These are phyloP conservation scores for Morone chrysops DNA, from an alignment of 2,113 vertebrate species.

Conservation along the genomic window DNA sequence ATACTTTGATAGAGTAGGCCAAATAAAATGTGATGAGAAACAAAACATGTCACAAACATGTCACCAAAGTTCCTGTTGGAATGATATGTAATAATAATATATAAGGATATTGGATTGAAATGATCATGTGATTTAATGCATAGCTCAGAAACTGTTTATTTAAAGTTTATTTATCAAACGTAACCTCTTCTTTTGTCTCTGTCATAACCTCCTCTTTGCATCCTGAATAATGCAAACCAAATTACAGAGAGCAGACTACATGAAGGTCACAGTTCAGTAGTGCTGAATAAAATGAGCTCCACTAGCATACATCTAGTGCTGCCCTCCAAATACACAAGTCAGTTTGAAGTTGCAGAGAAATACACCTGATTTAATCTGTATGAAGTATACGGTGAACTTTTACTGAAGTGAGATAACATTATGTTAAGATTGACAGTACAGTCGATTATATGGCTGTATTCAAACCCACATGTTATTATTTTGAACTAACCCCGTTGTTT, in stretches of 20 bases:
- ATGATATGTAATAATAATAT: background rate
- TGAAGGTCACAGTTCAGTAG: constrained; percentile 3
- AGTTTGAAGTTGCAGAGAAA: background rate
- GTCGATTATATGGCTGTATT: background rate
- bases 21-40: background rate
- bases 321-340: background rate
- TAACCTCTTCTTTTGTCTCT: background rate
- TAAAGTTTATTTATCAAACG: background rate
- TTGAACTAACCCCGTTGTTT: background rate
- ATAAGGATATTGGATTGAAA: background rate
- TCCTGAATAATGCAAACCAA: constrained; percentile 3
- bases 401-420: too few species aligned
- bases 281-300: background rate
- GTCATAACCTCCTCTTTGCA: background rate
- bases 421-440: too few species aligned
- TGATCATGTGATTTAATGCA: background rate
- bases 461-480: background rate
- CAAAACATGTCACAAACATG: background rate
- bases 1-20: background rate
- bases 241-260: background rate
- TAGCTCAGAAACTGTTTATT: background rate
- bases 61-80: background rate
- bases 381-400: background rate
- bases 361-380: background rate
- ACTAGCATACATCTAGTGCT: background rate